Percentiles rank a stretch among this genome's conserved stretches.
phyloP scores from a whole-genome alignment of 2,113 vertebrate species.

The Coturnix japonica region DNA sequence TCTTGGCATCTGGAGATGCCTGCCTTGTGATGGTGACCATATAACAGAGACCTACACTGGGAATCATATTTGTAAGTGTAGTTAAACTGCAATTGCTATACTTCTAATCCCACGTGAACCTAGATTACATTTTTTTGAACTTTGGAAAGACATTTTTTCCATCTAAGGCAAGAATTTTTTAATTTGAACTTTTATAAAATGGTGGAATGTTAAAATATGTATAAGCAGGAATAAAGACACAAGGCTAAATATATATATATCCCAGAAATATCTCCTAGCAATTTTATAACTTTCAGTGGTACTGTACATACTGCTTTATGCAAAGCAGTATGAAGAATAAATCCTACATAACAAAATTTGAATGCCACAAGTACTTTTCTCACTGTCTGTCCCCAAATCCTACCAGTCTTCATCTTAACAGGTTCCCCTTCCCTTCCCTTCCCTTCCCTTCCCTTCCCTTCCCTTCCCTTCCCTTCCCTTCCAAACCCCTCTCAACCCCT shows the following conservation, averaged over 20 bases:
- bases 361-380: background rate
- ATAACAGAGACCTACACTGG: background rate
- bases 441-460: too few species aligned
- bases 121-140: background rate
- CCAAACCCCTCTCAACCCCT: too few species aligned
- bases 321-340: background rate
- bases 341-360: background rate
- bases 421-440: too few species aligned
- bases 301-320: background rate
- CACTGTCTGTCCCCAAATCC: background rate
- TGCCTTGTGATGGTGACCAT: background rate
- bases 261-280: background rate
- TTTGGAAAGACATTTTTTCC: background rate
- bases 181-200: background rate
- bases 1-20: background rate
- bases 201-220: background rate
- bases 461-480: too few species aligned
- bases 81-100: background rate
- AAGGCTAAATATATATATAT: background rate
- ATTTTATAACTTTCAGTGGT: background rate
- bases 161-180: background rate
- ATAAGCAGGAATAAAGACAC: background rate
- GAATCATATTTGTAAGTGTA: background rate
- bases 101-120: conserved; percentile 2
- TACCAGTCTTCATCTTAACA: background rate